Conservation (phyloP, 2,113 vertebrate genomes). For the Pluvianellus socialis region DNA sequence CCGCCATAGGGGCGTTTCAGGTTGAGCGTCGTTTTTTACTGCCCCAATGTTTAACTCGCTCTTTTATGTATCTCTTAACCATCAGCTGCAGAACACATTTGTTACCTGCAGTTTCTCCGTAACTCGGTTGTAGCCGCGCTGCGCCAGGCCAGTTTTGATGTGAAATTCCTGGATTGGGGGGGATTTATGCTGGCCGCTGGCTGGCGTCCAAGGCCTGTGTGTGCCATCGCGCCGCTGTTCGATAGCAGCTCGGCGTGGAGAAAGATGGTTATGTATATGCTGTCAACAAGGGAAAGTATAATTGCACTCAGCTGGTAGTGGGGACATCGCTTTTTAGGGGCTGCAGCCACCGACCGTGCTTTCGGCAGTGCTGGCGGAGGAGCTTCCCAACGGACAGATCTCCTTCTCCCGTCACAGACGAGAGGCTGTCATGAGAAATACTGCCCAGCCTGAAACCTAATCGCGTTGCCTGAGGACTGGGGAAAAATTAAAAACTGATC, state of each 20-base stretch:
- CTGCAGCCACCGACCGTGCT: rapidly evolving
- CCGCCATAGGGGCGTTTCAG: neutral
- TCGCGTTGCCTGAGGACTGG: rapidly evolving
- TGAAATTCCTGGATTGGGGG: neutral
- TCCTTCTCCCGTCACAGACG: neutral
- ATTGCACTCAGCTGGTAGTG: no score
- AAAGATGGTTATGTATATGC: rapidly evolving
- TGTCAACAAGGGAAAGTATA: neutral
- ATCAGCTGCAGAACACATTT: rapidly evolving
- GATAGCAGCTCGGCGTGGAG: neutral
- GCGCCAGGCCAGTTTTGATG: rapidly evolving
- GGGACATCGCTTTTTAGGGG: neutral
- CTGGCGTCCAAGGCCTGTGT: neutral
- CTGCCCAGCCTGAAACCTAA: neutral
- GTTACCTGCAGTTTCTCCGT: neutral
- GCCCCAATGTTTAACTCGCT: neutral
- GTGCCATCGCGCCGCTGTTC: rapidly evolving
- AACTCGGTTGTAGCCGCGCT: rapidly evolving
- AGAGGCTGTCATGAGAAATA: neutral
- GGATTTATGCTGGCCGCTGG: rapidly evolving
- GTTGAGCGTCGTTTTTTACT: rapidly evolving
- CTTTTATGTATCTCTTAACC: neutral
- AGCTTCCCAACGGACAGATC: neutral
- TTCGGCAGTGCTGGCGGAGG: neutral
- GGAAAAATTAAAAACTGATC: neutral